These are phyloP conservation scores for Ceratitis capitata DNA, from an alignment of 1,140 invertebrate genomes.

Conservation along the genomic window DNA sequence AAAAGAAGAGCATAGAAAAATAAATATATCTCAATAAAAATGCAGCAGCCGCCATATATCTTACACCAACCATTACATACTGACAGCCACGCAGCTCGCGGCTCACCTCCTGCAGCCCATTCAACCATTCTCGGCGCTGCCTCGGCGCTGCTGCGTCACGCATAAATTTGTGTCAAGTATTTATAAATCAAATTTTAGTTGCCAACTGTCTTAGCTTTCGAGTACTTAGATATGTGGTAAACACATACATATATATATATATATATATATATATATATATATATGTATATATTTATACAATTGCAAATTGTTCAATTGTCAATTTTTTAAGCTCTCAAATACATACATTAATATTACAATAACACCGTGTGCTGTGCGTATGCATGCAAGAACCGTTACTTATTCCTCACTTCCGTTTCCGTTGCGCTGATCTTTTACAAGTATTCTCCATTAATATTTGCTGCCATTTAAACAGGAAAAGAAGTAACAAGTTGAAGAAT, in stretches of 20 bases:
- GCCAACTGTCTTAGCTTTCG: constrained; percentile 40
- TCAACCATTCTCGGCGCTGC: background rate
- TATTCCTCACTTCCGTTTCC: constrained; percentile 45
- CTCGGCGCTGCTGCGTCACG: background rate
- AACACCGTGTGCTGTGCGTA: background rate
- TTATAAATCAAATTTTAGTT: constrained; percentile 52
- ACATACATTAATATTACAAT: background rate
- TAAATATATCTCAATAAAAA: background rate
- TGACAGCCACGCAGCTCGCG: no score
- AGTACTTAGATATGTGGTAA: no score
- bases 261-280: no score
- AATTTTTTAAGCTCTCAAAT: background rate
- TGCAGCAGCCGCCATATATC: background rate
- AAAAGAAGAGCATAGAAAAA: background rate
- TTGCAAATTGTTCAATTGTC: background rate
- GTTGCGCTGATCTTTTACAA: constrained; percentile 45
- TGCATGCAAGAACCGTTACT: constrained; percentile 42
- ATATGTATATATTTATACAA: no score
- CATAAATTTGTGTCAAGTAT: constrained; percentile 55
- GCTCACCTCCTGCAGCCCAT: no score
- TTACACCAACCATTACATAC: background rate
- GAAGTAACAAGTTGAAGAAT: background rate
- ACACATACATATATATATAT: no score
- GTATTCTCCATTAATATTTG: constrained; percentile 49
- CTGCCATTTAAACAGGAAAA: constrained; percentile 28